These are phyloP conservation scores for Harmothoe impar DNA, from an alignment of 2,888 invertebrate genomes.

Conservation along the genomic window DNA sequence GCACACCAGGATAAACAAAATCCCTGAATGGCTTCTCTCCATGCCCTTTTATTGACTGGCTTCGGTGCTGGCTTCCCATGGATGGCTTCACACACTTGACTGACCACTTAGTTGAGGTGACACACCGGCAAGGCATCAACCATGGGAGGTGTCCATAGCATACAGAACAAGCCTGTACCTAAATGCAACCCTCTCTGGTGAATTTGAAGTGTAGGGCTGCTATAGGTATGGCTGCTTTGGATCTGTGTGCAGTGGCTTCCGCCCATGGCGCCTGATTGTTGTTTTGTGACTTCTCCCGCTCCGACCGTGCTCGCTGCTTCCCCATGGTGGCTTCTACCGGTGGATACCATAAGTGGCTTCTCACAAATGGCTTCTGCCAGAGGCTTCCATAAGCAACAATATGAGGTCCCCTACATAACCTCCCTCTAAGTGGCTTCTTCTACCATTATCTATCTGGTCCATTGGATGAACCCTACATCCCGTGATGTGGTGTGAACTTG, in stretches of 20 bases:
- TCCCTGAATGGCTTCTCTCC: not conserved
- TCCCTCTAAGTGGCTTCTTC: not conserved
- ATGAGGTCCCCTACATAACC: conserved; percentile 3
- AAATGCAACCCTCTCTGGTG: not conserved
- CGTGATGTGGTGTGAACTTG: conserved; percentile 7
- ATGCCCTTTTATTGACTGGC: not conserved
- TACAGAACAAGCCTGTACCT: conserved; percentile 10
- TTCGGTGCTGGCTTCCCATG: not conserved
- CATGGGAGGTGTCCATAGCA: not conserved
- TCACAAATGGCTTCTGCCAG: conserved; percentile 32
- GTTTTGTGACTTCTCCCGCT: not conserved
- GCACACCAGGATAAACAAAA: not conserved
- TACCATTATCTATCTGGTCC: conserved; percentile 14
- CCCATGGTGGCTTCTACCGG: not conserved
- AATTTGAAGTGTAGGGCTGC: not conserved
- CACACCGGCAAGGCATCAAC: not conserved
- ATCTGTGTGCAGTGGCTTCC: not conserved
- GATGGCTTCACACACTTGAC: not conserved
- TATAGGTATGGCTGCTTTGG: not conserved
- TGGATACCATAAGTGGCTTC: conserved; percentile 35
- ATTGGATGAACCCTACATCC: conserved; percentile 11
- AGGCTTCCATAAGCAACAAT: conserved; percentile 34
- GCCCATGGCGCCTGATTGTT: not conserved
- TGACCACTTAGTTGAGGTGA: not conserved
- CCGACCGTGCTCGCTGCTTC: not conserved